Evolutionary conservation across 2,888 invertebrate species (phyloP), one percentile per base, ranked within the genome.

Genomic region (Cerceris ruficornis): DNA sequence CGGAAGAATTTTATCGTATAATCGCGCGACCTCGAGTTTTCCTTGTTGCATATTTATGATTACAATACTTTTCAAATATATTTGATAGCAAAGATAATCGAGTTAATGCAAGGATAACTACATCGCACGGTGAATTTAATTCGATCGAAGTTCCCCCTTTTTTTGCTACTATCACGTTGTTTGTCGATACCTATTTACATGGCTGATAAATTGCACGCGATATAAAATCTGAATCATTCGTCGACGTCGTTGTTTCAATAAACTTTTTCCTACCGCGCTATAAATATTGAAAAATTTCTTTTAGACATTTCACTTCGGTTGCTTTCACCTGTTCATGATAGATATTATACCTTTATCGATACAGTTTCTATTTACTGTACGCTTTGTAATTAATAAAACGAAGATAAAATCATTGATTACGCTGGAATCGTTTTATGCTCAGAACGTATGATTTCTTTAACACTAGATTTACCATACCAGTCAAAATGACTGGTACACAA

Each of bases 141-240:
- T 57, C 55, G 17, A 57, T 15, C 55, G 55, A 28, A 57, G 6
- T 57, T n/a, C 28, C 55, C 55, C 55, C 39, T 5, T 17, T 57
- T 57, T 15, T 57, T 57, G 55, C 28, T 28, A 28, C 55, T 13
- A n/a, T 57, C 39, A 17, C 39, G 8, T 57, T 57, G 39, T 39
- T 57, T 39, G 9, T 57, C n/a, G 50, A 50, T n/a, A 50, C 50
- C n/a, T 50, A n/a, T 50, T n/a, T 50, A n/a, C 50, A n/a, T n/a
- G 50, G 4, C n/a, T 13, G 9, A 11, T n/a, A n/a, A 50, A 17
- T 57, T 39, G 14, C n/a, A 13, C 54, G 54, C 46, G 46, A 46
- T 46, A 46, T 46, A 46, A 8, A 46, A 11, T 11, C 9, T 46
- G 46, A 11, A 11, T 46, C 8, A 46, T 46, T 46, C 8, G 11